Conservation (phyloP, 2,888 invertebrate genomes). For the Zele albiditarsus region DNA sequence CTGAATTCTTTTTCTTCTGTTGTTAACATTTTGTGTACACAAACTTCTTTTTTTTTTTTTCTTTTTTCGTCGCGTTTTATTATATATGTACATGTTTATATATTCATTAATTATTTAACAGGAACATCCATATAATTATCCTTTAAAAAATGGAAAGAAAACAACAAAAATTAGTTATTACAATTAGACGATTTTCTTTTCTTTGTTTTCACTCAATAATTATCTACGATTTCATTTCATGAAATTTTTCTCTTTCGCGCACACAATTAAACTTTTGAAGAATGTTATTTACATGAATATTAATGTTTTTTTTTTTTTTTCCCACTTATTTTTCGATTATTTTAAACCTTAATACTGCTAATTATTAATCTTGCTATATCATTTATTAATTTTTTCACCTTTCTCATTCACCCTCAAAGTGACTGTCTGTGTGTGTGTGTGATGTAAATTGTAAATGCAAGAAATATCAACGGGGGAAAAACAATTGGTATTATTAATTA, state of each 20-base stretch:
- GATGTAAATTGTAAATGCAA: constrained; percentile 28
- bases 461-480: constrained; percentile 6
- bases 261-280: background rate
- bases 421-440: too few species aligned
- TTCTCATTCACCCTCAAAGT: constrained; percentile 33
- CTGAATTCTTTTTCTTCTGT: too few species aligned
- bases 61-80: too few species aligned
- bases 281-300: background rate
- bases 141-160: background rate
- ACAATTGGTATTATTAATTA: too few species aligned
- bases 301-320: too few species aligned
- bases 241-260: background rate
- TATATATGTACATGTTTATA: background rate
- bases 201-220: too few species aligned
- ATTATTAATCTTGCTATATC: background rate
- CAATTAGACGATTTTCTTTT: too few species aligned
- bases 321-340: background rate
- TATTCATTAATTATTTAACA: constrained; percentile 13
- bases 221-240: too few species aligned
- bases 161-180: too few species aligned
- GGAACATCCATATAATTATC: constrained; percentile 26
- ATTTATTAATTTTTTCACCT: constrained; percentile 35
- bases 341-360: background rate
- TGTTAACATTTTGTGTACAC: too few species aligned
- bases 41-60: too few species aligned